Evolutionary conservation across 2,797 vertebrate species (phyloP).

Genomic region (Sebastes minor): DNA sequence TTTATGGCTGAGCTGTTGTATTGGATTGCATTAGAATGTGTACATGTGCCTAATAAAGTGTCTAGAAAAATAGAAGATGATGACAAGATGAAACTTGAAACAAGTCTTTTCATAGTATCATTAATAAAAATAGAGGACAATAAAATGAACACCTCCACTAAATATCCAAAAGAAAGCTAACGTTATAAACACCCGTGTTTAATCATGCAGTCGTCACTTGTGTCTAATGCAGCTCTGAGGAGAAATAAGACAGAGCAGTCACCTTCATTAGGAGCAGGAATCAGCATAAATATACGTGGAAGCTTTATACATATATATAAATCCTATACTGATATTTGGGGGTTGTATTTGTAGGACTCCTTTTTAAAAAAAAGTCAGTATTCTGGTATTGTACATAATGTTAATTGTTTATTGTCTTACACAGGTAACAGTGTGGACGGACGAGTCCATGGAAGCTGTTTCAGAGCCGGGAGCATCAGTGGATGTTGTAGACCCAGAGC

Average conservation of each 20-base stretch:
- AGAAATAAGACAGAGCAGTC: not conserved
- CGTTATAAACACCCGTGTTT: not conserved
- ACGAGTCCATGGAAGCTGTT: slow-evolving; percentile 17
- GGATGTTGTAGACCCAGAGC: slow-evolving; percentile 3
- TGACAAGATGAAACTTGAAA: not conserved
- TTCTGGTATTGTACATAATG: no score
- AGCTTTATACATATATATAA: not conserved
- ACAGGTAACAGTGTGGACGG: slow-evolving; percentile 27
- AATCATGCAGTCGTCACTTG: not conserved
- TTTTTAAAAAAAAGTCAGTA: not conserved
- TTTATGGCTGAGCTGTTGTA: not conserved
- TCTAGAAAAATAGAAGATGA: not conserved
- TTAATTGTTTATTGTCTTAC: not conserved
- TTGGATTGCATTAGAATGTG: not conserved
- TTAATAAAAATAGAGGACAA: not conserved
- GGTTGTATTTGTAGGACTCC: not conserved
- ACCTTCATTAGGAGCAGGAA: not conserved
- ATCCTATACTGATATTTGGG: not conserved
- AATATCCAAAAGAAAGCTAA: not conserved
- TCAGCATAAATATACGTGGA: not conserved
- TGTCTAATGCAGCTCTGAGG: not conserved
- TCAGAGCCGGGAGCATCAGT: not conserved
- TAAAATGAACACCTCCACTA: not conserved
- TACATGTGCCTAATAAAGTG: not conserved
- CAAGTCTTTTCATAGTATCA: not conserved